Percentiles rank a stretch among this genome's conserved stretches.
Conservation (phyloP, 2,797 vertebrate species). For the Hypotaenidia philippensis region DNA sequence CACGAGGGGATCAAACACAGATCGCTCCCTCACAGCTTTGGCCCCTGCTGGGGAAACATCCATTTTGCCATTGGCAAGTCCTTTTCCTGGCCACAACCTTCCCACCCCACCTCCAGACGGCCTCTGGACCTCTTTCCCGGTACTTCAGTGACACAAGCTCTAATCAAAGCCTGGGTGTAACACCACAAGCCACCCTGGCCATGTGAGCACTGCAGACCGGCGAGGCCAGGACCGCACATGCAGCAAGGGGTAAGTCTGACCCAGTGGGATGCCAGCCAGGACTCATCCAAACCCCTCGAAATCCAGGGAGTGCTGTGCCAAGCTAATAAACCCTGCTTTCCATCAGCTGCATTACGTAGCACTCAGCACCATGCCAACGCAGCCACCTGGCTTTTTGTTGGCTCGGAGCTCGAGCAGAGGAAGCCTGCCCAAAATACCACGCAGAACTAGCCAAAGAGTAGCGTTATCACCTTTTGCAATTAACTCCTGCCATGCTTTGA, state of each 20-base stretch:
- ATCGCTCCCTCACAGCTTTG: conserved; percentile 66
- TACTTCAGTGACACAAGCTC: not conserved
- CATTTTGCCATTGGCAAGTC: conserved; percentile 29
- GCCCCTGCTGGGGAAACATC: conserved; percentile 60
- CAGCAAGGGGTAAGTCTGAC: not conserved
- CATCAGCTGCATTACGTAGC: not conserved
- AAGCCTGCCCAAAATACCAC: not conserved
- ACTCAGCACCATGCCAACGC: not conserved
- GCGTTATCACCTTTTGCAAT: not conserved
- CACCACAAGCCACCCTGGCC: fast-evolving
- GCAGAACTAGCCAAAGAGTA: not conserved
- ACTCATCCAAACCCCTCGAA: not conserved
- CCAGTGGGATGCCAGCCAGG: conserved; percentile 41
- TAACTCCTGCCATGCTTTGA: not conserved
- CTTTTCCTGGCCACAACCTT: not conserved
- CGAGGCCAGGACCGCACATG: not conserved
- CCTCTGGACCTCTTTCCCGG: not conserved
- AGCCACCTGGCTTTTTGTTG: conserved; percentile 30
- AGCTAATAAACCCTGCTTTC: not conserved
- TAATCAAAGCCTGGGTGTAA: not conserved
- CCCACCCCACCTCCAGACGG: not conserved
- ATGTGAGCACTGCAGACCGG: not conserved
- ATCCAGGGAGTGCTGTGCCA: not conserved
- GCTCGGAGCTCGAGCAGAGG: not conserved
- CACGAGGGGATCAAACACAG: conserved; percentile 44